phyloP scores from a whole-genome alignment of 2,888 invertebrate species.

The Lamellibrachia columna region DNA sequence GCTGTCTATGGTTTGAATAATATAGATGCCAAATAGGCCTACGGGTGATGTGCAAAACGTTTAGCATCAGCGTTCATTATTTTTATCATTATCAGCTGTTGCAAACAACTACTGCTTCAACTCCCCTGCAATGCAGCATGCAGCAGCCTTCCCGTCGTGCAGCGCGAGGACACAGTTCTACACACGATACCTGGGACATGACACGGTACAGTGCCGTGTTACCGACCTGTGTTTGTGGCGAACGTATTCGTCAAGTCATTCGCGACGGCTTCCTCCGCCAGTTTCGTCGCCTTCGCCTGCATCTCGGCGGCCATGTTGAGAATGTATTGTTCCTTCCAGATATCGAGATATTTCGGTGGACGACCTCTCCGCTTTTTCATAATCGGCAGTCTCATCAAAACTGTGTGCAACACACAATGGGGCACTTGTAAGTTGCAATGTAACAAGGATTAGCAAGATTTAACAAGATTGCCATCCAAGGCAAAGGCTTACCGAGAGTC shows the following conservation, averaged over 20 bases:
- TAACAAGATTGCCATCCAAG: too few relatives aligned
- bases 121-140: too few relatives aligned
- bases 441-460: not conserved
- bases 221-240: not conserved
- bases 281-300: not conserved
- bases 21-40: too few relatives aligned
- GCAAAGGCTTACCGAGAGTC: too few relatives aligned
- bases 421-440: not conserved
- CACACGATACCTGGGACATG: too few relatives aligned
- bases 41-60: too few relatives aligned
- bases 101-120: too few relatives aligned
- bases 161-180: too few relatives aligned
- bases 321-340: constrained; percentile 26
- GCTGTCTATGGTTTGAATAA: too few relatives aligned
- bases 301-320: not conserved
- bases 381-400: not conserved
- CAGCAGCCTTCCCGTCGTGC: too few relatives aligned
- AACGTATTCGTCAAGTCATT: not conserved
- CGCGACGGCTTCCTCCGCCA: not conserved
- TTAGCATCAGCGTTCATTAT: too few relatives aligned
- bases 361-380: constrained; percentile 32
- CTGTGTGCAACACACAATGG: not conserved
- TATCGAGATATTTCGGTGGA: constrained; percentile 31
- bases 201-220: not conserved
- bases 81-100: too few relatives aligned